phyloP scores from a whole-genome alignment of 2,113 vertebrate species.

The Formicarius rufipectus region DNA sequence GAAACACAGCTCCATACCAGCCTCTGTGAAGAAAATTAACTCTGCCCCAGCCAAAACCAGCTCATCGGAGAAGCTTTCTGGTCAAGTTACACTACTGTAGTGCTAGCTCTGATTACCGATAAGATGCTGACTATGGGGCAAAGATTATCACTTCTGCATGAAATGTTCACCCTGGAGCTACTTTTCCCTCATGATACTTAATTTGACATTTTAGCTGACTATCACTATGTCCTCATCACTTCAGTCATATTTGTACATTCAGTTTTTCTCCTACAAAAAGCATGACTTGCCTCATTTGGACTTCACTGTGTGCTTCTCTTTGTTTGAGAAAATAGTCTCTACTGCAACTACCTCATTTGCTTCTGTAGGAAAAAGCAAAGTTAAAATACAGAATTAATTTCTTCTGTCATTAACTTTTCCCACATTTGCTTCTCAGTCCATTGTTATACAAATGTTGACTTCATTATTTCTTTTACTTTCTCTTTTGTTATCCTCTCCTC shows the following conservation, averaged over 20 bases:
- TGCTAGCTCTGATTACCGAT: background rate
- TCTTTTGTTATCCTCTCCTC: background rate
- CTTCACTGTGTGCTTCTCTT: background rate
- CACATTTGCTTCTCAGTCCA: background rate
- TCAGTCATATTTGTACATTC: background rate
- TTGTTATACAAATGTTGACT: background rate
- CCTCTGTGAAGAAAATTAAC: background rate
- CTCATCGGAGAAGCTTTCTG: background rate
- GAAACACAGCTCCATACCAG: background rate
- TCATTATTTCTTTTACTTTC: background rate
- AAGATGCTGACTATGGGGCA: background rate
- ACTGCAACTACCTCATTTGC: background rate
- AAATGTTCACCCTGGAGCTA: background rate
- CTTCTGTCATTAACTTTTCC: background rate
- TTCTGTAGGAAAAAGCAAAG: background rate
- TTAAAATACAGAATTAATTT: background rate
- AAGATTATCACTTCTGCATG: background rate
- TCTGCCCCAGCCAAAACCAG: background rate
- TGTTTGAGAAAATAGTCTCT: background rate
- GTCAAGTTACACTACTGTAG: background rate
- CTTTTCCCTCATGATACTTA: background rate
- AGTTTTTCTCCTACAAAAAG: background rate
- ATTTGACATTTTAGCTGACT: constrained; percentile 25
- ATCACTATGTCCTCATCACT: background rate
- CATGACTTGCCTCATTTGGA: background rate